These are phyloP conservation scores for Lutraria rhynchaena DNA, from an alignment of 1,140 invertebrate genomes.

Conservation along the genomic window DNA sequence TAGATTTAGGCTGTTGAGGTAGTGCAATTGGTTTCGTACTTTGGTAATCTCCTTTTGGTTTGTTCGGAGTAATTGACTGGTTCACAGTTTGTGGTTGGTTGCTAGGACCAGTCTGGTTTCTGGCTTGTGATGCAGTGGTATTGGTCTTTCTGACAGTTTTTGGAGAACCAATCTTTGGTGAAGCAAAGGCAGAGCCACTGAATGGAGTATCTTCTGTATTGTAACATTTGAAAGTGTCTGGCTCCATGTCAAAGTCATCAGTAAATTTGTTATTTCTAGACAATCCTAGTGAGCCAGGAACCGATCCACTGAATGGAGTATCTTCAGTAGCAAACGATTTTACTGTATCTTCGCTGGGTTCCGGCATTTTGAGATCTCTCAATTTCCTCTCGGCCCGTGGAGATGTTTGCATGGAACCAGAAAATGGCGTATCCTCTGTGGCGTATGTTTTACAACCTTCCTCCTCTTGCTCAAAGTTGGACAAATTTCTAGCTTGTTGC, in stretches of 20 bases:
- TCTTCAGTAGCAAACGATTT: constrained; percentile 82
- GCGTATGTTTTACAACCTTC: constrained; percentile 89
- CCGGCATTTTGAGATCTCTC: not conserved
- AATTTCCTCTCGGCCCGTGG: constrained; percentile 44
- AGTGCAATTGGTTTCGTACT: too few relatives aligned
- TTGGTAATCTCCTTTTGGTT: not conserved
- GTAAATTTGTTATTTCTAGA: not conserved
- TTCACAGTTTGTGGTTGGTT: not conserved
- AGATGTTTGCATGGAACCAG: constrained; percentile 60
- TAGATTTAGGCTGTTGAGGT: too few relatives aligned
- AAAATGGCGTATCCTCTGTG: constrained; percentile 91
- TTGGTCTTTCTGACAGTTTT: constrained; percentile 35
- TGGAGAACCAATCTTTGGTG: constrained; percentile 88
- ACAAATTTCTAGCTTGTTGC: constrained; percentile 33
- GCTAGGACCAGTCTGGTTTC: not conserved
- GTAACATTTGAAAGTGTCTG: constrained; percentile 73
- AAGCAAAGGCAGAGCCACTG: constrained; percentile 89
- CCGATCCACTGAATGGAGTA: constrained; percentile 89
- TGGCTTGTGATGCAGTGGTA: not conserved
- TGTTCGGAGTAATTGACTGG: not conserved
- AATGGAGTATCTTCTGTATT: constrained; percentile 87
- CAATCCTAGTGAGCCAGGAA: constrained; percentile 87
- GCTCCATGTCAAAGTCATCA: constrained; percentile 34
- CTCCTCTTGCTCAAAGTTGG: constrained; percentile 55
- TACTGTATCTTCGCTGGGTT: constrained; percentile 59